Conservation (phyloP, 2,113 vertebrate genomes). For the Natator depressus region DNA sequence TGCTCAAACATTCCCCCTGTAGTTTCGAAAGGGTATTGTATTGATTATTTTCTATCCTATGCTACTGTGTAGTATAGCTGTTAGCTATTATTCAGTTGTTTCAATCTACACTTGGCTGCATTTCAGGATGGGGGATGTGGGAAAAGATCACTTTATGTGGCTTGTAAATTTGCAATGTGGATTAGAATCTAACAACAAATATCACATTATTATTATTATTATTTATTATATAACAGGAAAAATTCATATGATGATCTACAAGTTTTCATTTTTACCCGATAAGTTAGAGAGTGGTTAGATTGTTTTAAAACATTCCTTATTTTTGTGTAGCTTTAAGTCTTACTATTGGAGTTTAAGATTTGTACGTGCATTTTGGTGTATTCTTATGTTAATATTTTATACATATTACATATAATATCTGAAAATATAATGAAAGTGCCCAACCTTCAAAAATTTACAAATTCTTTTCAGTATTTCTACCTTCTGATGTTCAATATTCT, state of each 20-base stretch:
- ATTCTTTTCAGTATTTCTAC: neutral
- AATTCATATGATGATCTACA: neutral
- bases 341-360: neutral
- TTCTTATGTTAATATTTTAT: neutral
- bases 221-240: neutral
- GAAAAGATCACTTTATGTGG: neutral
- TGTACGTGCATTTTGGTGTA: neutral
- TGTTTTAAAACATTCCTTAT: neutral
- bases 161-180: neutral
- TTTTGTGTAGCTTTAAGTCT: neutral
- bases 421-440: neutral
- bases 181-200: neutral
- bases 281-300: neutral
- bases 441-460: neutral
- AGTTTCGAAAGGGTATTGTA: neutral
- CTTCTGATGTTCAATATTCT: neutral
- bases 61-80: fast-evolving
- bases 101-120: fast-evolving
- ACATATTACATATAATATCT: neutral
- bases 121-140: fast-evolving
- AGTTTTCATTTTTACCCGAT: neutral
- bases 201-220: neutral
- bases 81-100: fast-evolving
- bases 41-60: fast-evolving
- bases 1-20: neutral